Evolutionary conservation across 2,888 invertebrate genomes (phyloP), one percentile per base, ranked within the genome.

Genomic region (Hirtodrosophila duncani): DNA sequence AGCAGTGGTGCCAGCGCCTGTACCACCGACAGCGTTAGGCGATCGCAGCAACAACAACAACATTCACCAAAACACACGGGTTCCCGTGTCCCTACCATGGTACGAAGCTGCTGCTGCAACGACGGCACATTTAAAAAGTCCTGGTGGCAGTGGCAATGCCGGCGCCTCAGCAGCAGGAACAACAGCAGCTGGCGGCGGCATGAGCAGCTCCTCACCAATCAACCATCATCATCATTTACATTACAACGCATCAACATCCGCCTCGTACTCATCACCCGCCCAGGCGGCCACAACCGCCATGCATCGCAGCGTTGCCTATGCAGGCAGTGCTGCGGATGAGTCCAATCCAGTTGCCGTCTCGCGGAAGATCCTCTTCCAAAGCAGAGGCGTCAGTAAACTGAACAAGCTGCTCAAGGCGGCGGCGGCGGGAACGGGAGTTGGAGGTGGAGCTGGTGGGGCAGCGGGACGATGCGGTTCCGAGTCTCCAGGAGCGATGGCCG

Each of bases 381-480:
- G 87, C 85, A 60, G 60, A 42, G 50, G 18, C 42, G 50, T 83
- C 55, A 82, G 81, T 63, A 87, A 87, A 83, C 59, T 75, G 34
- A 82, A 70, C 56, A 83, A 72, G 69, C 50, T 82, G 50, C 68
- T 74, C 10, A 82, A 83, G 37, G 45, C 78, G 27, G 51, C 58
- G 43, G 16, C 60, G 13, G 60, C 51, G 13, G 44, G 34, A 14
- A 17, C 30, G 18, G 36, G 24, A 18, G 87, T 88, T 49, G 31
- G 16, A 7, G 46, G 36, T n/a, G 29, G 34, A 13, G 21, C 21
- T 4, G 33, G 30, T 20, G 87, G 88, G 53, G 50, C 26, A 34
- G 31, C n/a, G n/a, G 27, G 52, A 57, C 84, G 88, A 64, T 88
- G 88, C 66, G 89, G 89, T 63, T 88, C 88, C 20, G 85, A 89